Base-by-base conservation (phyloP, 2,888 invertebrate genomes). In the Chelonus formosanus region DNA sequence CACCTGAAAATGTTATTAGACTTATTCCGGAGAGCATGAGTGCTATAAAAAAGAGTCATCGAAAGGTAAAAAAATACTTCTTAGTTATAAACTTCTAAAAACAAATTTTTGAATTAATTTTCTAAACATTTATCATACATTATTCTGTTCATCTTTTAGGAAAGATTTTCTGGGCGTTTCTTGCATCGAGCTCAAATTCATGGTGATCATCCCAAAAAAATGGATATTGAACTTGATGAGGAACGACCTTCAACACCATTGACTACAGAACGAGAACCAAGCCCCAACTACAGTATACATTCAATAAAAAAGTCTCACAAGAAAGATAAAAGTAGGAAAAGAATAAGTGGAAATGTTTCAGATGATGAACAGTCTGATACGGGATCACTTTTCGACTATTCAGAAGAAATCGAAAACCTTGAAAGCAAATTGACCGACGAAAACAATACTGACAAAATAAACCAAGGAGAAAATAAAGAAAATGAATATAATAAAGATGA, bases 31-130 rank as follows among this genome's bases (percentile, higher is more conserved):
- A 80, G 53, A 81, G 80, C 53, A 80, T 79, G 77, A 82, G 80
- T 63, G 79, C 79, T 56, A 82, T 82, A 31, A 82, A 82, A 52
- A 80, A 77, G 55, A 81, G 82, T 45, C 82, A 82, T 59, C 79
- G 75, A 65, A 82, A 82, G 80, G 82, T 81, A 78, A 71, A 59
- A 40, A 31, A 3, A 10, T 5, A 8, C 31, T 36, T 58, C 52
- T 61, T 55, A 20, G 50, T 58, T 60, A 36, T 40, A 40, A 6
- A 4, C 6, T 4, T 59, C 50, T 54, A 55, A 10, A 58, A 8
- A 20, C 31, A 36, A 36, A 55, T 44, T 68, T 36, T 57, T 34
- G 50, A 7, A 47, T 54, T 52, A 34, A 60, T 53, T 36, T 58
- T 68, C 32, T 32, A 47, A 40, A 31, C 10, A 48, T 44, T 50